phyloP scores from a whole-genome alignment of 2,888 invertebrate species.

The Byasa hedistus region DNA sequence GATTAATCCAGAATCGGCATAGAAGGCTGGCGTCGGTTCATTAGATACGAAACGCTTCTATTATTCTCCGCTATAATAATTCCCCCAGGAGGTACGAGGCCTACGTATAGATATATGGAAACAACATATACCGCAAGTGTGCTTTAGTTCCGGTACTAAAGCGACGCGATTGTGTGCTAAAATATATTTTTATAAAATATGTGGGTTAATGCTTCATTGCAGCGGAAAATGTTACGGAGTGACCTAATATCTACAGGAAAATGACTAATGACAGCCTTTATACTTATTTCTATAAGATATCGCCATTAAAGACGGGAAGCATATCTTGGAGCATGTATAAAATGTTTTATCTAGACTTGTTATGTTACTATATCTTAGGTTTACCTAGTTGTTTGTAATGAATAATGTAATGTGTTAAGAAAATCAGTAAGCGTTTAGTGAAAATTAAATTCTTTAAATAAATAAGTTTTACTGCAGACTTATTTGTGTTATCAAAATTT shows the following conservation, averaged over 20 bases:
- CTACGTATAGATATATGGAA: slow-evolving; percentile 8
- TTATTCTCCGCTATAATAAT: slow-evolving; percentile 27
- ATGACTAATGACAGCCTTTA: neutral
- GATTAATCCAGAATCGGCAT: slow-evolving; percentile 31
- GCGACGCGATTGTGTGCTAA: neutral
- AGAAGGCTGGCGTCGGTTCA: slow-evolving; percentile 30
- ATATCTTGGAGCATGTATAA: too few species aligned
- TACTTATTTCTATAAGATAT: neutral
- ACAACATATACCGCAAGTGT: slow-evolving; percentile 6
- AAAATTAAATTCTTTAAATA: too few species aligned
- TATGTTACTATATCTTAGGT: too few species aligned
- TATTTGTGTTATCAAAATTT: too few species aligned
- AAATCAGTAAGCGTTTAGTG: too few species aligned
- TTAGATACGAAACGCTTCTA: slow-evolving; percentile 32
- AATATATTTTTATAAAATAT: neutral
- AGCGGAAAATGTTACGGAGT: neutral
- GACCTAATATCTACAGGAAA: neutral
- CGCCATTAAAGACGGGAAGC: neutral
- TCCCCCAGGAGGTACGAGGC: slow-evolving; percentile 18
- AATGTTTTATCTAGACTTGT: too few species aligned
- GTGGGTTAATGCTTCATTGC: neutral
- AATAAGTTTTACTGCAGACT: too few species aligned
- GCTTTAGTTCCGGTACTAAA: neutral
- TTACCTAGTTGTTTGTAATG: too few species aligned
- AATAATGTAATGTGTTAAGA: too few species aligned